Evolutionary conservation across 2,888 invertebrate genomes (phyloP).

Genomic region (Parapristionchus giblindavisi): DNA sequence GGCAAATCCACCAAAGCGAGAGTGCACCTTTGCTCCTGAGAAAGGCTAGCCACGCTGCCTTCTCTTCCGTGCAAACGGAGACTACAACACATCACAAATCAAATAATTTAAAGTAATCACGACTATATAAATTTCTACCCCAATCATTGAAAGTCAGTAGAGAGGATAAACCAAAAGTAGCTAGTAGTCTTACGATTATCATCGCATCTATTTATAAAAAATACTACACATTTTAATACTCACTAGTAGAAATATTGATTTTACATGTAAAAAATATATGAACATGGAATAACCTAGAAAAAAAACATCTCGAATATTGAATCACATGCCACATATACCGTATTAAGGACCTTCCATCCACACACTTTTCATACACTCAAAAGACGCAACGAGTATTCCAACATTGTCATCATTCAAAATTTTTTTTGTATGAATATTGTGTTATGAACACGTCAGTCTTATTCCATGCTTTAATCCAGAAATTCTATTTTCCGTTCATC

Average conservation of each 20-base stretch:
- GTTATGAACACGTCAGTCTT: slow-evolving; percentile 1
- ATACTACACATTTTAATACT: too few species aligned
- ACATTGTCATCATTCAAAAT: slow-evolving; percentile 9
- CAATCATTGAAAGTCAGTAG: too few species aligned
- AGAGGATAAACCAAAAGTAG: too few species aligned
- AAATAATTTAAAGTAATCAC: not conserved
- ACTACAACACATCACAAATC: not conserved
- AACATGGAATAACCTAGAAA: not conserved
- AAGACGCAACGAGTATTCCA: not conserved
- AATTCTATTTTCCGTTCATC: not conserved
- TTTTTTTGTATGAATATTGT: not conserved
- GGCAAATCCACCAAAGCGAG: slow-evolving; percentile 39
- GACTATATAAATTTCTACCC: too few species aligned
- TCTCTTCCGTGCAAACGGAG: slow-evolving; percentile 29
- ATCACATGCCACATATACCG: slow-evolving; percentile 9
- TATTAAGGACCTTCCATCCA: not conserved
- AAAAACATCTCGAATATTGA: not conserved
- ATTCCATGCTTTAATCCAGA: not conserved
- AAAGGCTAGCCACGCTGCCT: slow-evolving; percentile 34
- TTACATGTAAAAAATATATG: not conserved
- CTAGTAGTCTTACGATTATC: too few species aligned
- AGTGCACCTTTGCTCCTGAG: slow-evolving; percentile 31
- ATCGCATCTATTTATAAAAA: too few species aligned
- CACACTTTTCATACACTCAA: not conserved
- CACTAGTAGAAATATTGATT: too few species aligned